Evolutionary conservation across 2,797 vertebrate genomes (phyloP).

Genomic region (Monodelphis domestica): DNA sequence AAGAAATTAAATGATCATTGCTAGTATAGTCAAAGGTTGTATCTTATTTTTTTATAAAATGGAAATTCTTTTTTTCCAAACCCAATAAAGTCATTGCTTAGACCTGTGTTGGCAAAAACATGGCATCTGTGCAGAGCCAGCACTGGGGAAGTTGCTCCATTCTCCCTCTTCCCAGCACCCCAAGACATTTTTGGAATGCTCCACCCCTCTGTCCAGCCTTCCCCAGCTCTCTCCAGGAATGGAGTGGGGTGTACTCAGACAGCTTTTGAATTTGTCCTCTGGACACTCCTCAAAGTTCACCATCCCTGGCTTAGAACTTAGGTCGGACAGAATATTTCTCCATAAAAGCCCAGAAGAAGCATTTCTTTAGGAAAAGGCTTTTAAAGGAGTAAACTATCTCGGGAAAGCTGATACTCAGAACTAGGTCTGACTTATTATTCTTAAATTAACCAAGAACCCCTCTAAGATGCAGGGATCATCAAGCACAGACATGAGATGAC

Average conservation of each 20-base stretch:
- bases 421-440: constrained; percentile 11
- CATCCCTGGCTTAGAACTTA: neutral
- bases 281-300: too few species aligned
- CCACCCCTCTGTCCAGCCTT: too few species aligned
- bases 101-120: too few species aligned
- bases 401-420: constrained; percentile 36
- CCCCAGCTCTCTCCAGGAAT: too few species aligned
- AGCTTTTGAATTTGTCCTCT: too few species aligned
- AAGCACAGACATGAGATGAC: neutral
- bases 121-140: too few species aligned
- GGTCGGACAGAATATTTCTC: constrained; percentile 39
- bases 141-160: too few species aligned
- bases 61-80: neutral
- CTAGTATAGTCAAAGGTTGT: neutral
- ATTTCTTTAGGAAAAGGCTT: constrained; percentile 66
- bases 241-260: too few species aligned
- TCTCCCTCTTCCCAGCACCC: too few species aligned
- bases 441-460: constrained; percentile 47
- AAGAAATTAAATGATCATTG: neutral
- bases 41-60: neutral
- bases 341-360: constrained; percentile 48
- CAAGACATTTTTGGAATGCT: too few species aligned
- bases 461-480: neutral
- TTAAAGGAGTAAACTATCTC: constrained; percentile 57
- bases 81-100: neutral